Evolutionary conservation across 53 echinoderm and acorn worm species (phyloP).

Genomic region (Crossaster papposus): DNA sequence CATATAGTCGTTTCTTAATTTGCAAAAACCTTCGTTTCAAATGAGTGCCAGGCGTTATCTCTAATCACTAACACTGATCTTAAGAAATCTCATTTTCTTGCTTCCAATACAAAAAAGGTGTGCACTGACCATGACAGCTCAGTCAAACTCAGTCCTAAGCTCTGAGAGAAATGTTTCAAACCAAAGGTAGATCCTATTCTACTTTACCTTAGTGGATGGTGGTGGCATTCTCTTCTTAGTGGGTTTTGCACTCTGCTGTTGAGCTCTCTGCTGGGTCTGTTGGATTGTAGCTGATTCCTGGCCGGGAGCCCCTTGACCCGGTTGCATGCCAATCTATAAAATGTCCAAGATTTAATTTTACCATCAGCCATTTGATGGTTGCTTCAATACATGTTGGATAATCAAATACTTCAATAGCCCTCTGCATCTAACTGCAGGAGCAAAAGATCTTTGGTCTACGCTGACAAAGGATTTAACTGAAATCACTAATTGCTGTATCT

Average conservation of each 20-base stretch:
- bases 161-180: too few relatives aligned
- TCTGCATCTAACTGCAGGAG: too few relatives aligned
- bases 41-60: too few relatives aligned
- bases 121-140: too few relatives aligned
- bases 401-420: too few relatives aligned
- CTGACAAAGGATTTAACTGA: background rate
- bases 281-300: slow-evolving; percentile 59
- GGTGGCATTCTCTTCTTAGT: slow-evolving; percentile 92
- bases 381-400: background rate
- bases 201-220: slow-evolving; percentile 84
- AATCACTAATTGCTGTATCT: background rate
- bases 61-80: too few relatives aligned
- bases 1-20: too few relatives aligned
- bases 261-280: slow-evolving; percentile 59
- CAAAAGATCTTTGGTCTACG: too few relatives aligned
- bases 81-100: too few relatives aligned
- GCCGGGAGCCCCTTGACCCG: slow-evolving; percentile 61
- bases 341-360: background rate
- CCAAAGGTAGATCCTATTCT: background rate
- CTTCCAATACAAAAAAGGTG: too few relatives aligned
- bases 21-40: too few relatives aligned
- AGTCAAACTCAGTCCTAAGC: too few relatives aligned
- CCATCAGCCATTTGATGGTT: background rate
- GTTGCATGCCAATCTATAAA: slow-evolving; percentile 66
- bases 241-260: slow-evolving; percentile 65